phyloP scores from a whole-genome alignment of 2,797 vertebrate species.

The Lagodon rhomboides region DNA sequence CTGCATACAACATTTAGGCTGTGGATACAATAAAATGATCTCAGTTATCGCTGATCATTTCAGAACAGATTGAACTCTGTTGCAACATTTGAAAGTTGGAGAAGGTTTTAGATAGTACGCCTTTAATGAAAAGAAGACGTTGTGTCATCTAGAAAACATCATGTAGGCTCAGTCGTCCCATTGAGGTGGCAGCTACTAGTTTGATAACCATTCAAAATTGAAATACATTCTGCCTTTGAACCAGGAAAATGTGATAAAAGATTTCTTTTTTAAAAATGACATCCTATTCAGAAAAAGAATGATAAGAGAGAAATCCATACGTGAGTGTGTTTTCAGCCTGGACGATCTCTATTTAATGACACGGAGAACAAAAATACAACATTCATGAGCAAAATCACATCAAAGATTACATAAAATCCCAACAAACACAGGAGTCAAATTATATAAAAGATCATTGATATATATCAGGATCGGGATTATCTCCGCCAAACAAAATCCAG shows the following conservation, averaged over 20 bases:
- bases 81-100: background rate
- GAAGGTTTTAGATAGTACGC: background rate
- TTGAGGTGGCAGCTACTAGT: too few species aligned
- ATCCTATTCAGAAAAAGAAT: too few species aligned
- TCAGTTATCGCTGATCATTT: background rate
- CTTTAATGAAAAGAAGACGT: background rate
- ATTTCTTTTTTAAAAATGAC: too few species aligned
- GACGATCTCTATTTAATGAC: background rate
- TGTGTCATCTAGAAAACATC: background rate
- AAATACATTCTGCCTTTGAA: constrained; percentile 4
- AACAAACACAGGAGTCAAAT: background rate
- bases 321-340: background rate
- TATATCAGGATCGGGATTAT: background rate
- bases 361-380: background rate
- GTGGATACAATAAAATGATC: background rate
- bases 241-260: background rate
- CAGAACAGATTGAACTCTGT: background rate
- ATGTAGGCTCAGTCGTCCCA: background rate
- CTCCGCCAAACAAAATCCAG: too few species aligned
- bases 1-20: background rate
- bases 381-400: too few species aligned
- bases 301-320: background rate
- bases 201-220: background rate
- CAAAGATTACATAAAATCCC: too few species aligned
- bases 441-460: background rate